Evolutionary conservation across 2,113 vertebrate species (phyloP), one percentile per base, ranked within the genome.

Genomic region (Gopherus flavomarginatus): DNA sequence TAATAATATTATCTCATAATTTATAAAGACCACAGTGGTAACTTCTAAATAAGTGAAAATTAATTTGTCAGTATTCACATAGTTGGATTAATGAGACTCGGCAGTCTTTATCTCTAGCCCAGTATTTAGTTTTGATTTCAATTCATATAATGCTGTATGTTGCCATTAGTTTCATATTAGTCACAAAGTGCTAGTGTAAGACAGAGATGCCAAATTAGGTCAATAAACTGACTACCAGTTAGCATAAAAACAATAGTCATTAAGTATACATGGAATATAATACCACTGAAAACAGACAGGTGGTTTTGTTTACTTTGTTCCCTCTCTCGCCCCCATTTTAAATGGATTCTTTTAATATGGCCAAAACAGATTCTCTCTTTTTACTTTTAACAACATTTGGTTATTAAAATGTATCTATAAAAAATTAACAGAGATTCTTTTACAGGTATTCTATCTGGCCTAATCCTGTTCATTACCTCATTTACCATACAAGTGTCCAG

Each of bases 381-480:
- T 79, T 94, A 82, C 29, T 77, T 86, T 86, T 92, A 90, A 88
- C 6, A 90, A 29, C 79, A 44, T 3, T 82, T 90, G 91, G 35
- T 16, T 93, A 88, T 88, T 94, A 83, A 88, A 85, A n/a, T 86
- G 82, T 96, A 92, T 11, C 1, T 12, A 24, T 62, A 97, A 96
- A 91, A 10, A 38, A 93, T 93, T 80, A 9, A 54, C 83, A 93
- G 8, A 52, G 54, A 87, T 91, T 27, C 88, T 85, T 95, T 95
- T 87, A 82, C 42, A 75, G 75, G 90, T 87, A 79, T 90, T 94
- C 81, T 81, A 16, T 94, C 81, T 81, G 19, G 29, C 3, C 0
- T 53, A 81, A 79, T 82, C 95, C 86, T 50, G 0, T 80, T 93
- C 14, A 82, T 87, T 88, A 3, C 4, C 82, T 59, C 19, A 95